phyloP scores from a whole-genome alignment of 2,888 invertebrate genomes.

The Endotricha flammealis region DNA sequence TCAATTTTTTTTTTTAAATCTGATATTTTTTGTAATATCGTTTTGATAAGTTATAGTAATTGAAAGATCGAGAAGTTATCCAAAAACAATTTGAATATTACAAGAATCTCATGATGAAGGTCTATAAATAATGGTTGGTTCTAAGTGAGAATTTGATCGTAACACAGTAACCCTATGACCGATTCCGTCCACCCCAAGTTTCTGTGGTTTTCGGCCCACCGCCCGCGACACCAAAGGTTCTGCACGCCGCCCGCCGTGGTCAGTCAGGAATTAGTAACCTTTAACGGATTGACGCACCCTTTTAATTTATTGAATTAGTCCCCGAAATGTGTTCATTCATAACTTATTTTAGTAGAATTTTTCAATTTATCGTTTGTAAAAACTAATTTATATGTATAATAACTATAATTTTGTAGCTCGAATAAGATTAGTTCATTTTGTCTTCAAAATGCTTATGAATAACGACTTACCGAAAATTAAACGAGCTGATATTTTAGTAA shows the following conservation, averaged over 20 bases:
- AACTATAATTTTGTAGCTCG: too few species aligned
- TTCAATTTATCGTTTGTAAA: too few species aligned
- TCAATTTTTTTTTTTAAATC: too few species aligned
- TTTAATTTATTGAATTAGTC: background rate
- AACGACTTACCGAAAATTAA: slow-evolving; percentile 6
- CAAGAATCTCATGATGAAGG: too few species aligned
- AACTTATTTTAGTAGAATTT: too few species aligned
- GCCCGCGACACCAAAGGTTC: background rate
- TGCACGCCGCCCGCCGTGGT: background rate
- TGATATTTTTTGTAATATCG: too few species aligned
- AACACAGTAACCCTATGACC: background rate
- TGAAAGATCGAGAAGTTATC: too few species aligned
- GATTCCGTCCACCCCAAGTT: background rate
- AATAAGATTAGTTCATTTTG: background rate
- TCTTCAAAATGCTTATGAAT: background rate
- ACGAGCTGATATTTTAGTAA: background rate
- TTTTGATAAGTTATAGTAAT: too few species aligned
- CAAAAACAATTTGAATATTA: too few species aligned
- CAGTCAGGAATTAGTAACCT: background rate
- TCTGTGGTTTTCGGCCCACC: slow-evolving; percentile 8
- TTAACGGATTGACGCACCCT: background rate
- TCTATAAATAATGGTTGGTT: too few species aligned
- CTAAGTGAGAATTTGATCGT: background rate
- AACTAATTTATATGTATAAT: too few species aligned
- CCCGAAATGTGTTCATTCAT: too few species aligned